Evolutionary conservation across 2,113 vertebrate species (phyloP), one percentile per base, ranked within the genome.

Genomic region (Rhombomys opimus): DNA sequence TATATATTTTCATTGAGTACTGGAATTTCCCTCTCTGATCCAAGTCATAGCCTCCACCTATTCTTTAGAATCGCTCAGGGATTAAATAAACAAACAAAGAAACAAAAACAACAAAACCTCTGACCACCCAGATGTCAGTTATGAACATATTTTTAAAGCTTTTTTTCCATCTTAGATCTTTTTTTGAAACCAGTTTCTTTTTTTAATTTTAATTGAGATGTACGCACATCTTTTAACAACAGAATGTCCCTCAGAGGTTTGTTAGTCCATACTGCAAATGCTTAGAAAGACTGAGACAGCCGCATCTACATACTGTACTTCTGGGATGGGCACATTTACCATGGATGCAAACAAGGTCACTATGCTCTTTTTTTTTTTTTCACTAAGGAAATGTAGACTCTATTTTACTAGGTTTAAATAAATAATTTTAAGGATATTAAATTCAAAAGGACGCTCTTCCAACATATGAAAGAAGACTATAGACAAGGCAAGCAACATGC

Each of bases 391-490:
- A 46, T 46, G 46, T 46, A 46, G 46, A 46, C 46, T 46, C 5
- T 46, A 46, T 46, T 87, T 90, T 76, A 11, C 5, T 85, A 88
- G 38, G 5, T 76, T 93, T 82, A 90, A 23, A 92, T 75, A 87
- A 88, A 86, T 59, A 88, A 65, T 87, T 57, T 80, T 7, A 86
- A 84, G 61, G 88, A 61, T 35, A 12, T 50, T 89, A 76, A 86
- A 72, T 89, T 81, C 52, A 87, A 70, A 84, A 94, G 25, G n/a
- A 35, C 38, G 4, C 18, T 77, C 38, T 63, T 41, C 11, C 8
- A 10, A 41, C 35, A 84, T 50, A n/a, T 8, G 25, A 5, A 15
- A 12, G 5, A 84, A 95, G 18, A 57, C 12, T 52, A 67, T 5
- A 94, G 72, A 41, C 9, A 61, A 73, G 30, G 86, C 38, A 4